phyloP scores from a whole-genome alignment of 2,797 vertebrate species.

The Acipenser ruthenus region DNA sequence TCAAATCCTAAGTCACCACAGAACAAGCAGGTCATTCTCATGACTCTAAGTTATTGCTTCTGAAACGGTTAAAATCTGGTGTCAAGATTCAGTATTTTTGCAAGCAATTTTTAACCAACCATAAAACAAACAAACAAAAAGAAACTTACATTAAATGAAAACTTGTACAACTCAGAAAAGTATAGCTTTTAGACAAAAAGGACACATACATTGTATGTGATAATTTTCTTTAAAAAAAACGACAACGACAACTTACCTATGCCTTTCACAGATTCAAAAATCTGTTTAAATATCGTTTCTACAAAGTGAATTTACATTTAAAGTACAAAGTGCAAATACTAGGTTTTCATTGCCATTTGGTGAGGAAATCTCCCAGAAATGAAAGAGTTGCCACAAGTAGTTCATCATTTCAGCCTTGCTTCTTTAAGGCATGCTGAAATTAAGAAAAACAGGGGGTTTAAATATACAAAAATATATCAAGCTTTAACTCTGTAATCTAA shows the following conservation, averaged over 20 bases:
- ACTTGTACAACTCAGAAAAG: slow-evolving; percentile 69
- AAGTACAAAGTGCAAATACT: slow-evolving; percentile 99
- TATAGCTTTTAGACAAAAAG: slow-evolving; percentile 65
- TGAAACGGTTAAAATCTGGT: too few relatives aligned
- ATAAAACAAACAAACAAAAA: slow-evolving; percentile 37
- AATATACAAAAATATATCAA: too few relatives aligned
- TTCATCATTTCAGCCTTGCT: slow-evolving; percentile 71
- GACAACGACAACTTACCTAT: slow-evolving; percentile 60
- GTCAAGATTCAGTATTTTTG: not conserved
- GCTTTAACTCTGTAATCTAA: too few relatives aligned
- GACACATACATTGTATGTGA: slow-evolving; percentile 95
- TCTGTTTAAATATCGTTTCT: slow-evolving; percentile 93
- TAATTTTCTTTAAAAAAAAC: slow-evolving; percentile 59
- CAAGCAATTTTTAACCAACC: slow-evolving; percentile 31
- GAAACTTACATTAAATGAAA: slow-evolving; percentile 51
- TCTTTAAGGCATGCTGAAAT: slow-evolving; percentile 75
- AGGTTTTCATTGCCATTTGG: slow-evolving; percentile 76
- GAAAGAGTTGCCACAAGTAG: slow-evolving; percentile 31
- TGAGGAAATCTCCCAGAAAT: slow-evolving; percentile 59
- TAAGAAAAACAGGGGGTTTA: slow-evolving; percentile 10
- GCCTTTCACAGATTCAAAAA: slow-evolving; percentile 86
- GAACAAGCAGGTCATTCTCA: slow-evolving; percentile 25
- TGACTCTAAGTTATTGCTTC: slow-evolving; percentile 25
- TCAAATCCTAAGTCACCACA: slow-evolving; percentile 31
- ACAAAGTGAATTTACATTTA: slow-evolving; percentile 98